Evolutionary conservation across 1,140 invertebrate genomes (phyloP).

Genomic region (Diabrotica virgifera): DNA sequence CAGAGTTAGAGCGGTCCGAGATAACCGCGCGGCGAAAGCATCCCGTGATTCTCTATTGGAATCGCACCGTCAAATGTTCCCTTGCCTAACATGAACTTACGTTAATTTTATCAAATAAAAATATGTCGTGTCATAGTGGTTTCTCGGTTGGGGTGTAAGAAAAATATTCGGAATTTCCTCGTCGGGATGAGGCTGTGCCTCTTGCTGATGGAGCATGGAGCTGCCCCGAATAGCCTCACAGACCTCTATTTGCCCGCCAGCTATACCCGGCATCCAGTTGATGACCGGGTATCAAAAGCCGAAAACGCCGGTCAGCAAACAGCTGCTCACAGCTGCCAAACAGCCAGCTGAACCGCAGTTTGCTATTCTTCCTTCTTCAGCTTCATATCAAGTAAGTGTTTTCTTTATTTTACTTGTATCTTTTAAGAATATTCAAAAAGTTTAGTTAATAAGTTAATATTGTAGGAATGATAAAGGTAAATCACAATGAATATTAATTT

Average conservation of each 20-base stretch:
- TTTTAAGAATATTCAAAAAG: neutral
- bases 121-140: neutral
- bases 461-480: too few relatives aligned
- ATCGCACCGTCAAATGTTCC: too few relatives aligned
- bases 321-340: constrained; percentile 32
- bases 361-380: constrained; percentile 38
- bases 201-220: constrained; percentile 39
- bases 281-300: constrained; percentile 36
- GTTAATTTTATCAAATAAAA: neutral
- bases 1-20: neutral
- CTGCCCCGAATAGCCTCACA: constrained; percentile 45
- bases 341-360: constrained; percentile 40
- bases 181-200: constrained; percentile 34
- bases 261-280: constrained; percentile 32
- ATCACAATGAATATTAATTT: too few relatives aligned
- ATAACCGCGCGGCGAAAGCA: neutral
- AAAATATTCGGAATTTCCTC: constrained; percentile 12
- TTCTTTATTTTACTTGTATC: neutral
- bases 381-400: constrained; percentile 29
- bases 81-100: neutral
- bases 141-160: neutral
- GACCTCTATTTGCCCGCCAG: constrained; percentile 41
- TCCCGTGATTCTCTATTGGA: neutral
- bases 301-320: constrained; percentile 40
- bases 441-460: too few relatives aligned